Evolutionary conservation across 2,888 invertebrate genomes (phyloP), one percentile per base, ranked within the genome.

Genomic region (Brenthis ino): DNA sequence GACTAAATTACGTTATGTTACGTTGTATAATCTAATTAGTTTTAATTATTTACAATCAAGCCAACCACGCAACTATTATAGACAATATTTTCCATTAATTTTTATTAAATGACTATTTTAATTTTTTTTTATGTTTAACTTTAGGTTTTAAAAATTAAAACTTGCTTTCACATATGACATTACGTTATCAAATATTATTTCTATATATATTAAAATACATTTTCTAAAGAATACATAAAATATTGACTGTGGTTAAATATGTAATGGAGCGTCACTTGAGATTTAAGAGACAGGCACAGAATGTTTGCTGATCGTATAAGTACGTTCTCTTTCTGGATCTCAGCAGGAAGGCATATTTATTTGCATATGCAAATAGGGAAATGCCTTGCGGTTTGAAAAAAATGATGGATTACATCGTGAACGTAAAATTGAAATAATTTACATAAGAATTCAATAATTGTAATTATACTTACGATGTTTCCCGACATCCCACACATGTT

Each of bases 261-360:
- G 69, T 71, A 67, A 67, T 69, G 61, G 61, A 47, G 57, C 67
- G 60, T 67, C 24, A 57, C 61, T 61, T 43, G 13, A 60, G 65
- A 53, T 13, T 14, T 54, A 20, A 60, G 54, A 60, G 55, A 60
- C 50, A 57, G 54, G 55, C 54, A 55, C 60, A 24, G 13, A 57
- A n/a, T 65, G 63, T 67, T 69, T 67, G 50, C 47, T 66, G 56
- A 48, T 64, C 63, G 24, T 20, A 64, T 54, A 64, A 64, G 57
- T 61, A 58, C 64, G 57, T 70, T 64, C 67, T 70, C 54, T 51
- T 57, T 63, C 50, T 48, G 55, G 60, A 50, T 57, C 50, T 66
- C 3, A 60, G 48, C 56, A 47, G 51, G 58, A 65, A 69, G 65
- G 33, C 33, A 24, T 70, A 54, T 70, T 43, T 43, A 43, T 43